Conservation (phyloP, 2,888 invertebrate genomes). For the Anarsia innoxiella region DNA sequence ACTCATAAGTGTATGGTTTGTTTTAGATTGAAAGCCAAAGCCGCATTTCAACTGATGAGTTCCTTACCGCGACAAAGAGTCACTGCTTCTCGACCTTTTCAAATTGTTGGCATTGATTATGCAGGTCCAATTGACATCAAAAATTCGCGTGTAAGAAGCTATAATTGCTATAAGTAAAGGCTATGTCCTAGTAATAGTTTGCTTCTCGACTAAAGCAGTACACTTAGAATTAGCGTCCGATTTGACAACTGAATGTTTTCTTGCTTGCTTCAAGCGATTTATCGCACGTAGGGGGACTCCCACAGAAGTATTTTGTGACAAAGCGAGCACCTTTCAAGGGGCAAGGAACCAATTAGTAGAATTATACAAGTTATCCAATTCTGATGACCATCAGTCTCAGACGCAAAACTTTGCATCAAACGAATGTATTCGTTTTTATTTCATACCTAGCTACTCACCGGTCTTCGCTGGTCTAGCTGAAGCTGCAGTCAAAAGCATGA, state of each 20-base stretch:
- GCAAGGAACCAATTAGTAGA: conserved; percentile 10
- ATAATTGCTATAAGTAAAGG: not conserved
- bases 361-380: conserved; percentile 2
- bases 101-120: not conserved
- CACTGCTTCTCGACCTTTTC: not conserved
- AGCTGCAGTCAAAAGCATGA: conserved; percentile 15
- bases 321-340: conserved; percentile 7
- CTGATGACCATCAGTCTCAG: not conserved
- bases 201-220: conserved; percentile 9
- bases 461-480: conserved; percentile 17
- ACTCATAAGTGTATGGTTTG: conserved; percentile 9
- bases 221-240: conserved; percentile 11
- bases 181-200: conserved; percentile 8
- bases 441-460: conserved; percentile 16
- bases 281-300: conserved; percentile 6
- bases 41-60: not conserved
- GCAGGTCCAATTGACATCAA: conserved; percentile 1
- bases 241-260: conserved; percentile 8
- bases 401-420: not conserved
- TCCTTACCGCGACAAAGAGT: not conserved
- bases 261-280: conserved; percentile 9
- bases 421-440: conserved; percentile 13
- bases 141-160: not conserved
- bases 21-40: conserved; percentile 6
- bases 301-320: conserved; percentile 9